phyloP scores from a whole-genome alignment of 2,797 vertebrate genomes.

The Petrocephalus sullivani region DNA sequence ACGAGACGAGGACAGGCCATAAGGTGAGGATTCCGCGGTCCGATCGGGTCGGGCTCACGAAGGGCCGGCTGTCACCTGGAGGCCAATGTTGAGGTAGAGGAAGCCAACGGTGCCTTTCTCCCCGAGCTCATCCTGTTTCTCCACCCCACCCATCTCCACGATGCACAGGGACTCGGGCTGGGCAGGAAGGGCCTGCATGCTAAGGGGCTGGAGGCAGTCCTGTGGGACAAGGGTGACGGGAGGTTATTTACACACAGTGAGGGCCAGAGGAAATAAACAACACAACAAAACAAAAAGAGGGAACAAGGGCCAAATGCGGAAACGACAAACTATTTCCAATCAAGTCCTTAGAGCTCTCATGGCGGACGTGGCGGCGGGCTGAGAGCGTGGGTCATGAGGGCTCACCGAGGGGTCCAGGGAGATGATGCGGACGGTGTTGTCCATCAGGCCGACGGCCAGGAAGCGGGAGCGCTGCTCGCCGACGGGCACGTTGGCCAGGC shows the following conservation, averaged over 20 bases:
- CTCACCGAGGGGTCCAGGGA: constrained; percentile 91
- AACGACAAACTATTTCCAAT: background rate
- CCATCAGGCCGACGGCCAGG: constrained; percentile 88
- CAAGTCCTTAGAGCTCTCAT: background rate
- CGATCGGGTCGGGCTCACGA: background rate
- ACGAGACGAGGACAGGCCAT: background rate
- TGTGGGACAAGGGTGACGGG: constrained; percentile 36
- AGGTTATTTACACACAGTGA: background rate
- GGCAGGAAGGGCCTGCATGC: constrained; percentile 95
- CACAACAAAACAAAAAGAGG: background rate
- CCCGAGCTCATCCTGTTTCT: constrained; percentile 96
- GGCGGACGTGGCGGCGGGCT: background rate
- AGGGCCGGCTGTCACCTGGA: constrained; percentile 70
- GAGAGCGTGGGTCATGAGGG: background rate
- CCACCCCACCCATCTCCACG: constrained; percentile 95
- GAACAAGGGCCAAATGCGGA: background rate
- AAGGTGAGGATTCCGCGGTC: background rate
- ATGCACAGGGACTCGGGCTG: constrained; percentile 95
- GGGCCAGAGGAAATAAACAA: background rate
- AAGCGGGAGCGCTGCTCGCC: constrained; percentile 95
- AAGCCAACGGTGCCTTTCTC: constrained; percentile 93
- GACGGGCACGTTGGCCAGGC: constrained; percentile 90
- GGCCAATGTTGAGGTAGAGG: constrained; percentile 93
- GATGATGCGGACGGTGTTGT: constrained; percentile 97
- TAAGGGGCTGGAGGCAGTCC: constrained; percentile 94